Base-by-base conservation (phyloP, 2,113 vertebrate species). In the Xiphorhynchus elegans region DNA sequence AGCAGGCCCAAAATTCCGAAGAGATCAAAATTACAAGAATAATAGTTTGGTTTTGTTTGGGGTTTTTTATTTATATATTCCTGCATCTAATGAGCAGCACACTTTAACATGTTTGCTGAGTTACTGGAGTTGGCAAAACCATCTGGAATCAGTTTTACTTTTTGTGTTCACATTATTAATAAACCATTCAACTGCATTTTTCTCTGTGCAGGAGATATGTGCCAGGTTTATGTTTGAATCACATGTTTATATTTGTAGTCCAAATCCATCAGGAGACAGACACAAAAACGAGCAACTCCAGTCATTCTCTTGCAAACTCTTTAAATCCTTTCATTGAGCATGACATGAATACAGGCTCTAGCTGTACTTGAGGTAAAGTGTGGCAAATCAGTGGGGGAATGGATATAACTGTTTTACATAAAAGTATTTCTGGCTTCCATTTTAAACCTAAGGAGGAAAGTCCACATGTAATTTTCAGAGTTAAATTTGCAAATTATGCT, bases 331-430 rank as follows among this genome's bases (percentile, higher is more conserved):
- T 53, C 46, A 39, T 1, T 39, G 23, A 37, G 47, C 44, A 64
- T 0, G 0, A 62, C 17, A 37, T 10, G 53, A 58, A 56, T 24
- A 39, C 2, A 52, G 8, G 14, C 35, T 78, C 29, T 13, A 79
- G 39, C 35, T 59, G 50, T 31, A 75, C 17, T 35, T 35, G 39
- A 87, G 23, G 14, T 44, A 37, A 56, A 66, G 40, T 17, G 52
- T 44, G 67, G 17, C 49, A 76, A 64, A 83, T 11, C 44, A 42
- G 25, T 9, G 26, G 3, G 0, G 77, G 31, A 74, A 84, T 7
- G 17, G 33, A 35, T 81, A 8, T 13, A 62, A 67, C 28, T 31
- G 5, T 28, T 78, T 68, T n/a, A 42, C 9, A 39, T 25, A 37
- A 56, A 93, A 59, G 29, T 37, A 53, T 56, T 87, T 68, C 39